A percentile compares a stretch with the other conserved stretches of the same genome.
phyloP scores from a whole-genome alignment of 2,797 vertebrate genomes.

The Morus bassanus region DNA sequence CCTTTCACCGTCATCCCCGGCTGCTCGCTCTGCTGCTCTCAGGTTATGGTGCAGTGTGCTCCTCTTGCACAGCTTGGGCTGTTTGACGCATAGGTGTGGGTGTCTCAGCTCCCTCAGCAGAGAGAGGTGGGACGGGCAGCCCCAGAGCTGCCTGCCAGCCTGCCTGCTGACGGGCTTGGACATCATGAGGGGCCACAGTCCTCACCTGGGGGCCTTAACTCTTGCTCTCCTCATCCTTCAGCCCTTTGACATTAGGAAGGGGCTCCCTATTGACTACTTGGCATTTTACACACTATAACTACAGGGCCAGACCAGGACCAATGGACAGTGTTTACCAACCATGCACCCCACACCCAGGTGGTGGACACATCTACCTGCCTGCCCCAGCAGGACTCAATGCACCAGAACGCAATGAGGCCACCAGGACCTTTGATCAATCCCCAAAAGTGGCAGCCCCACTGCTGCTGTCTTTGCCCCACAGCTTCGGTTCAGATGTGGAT shows the following conservation, averaged over 20 bases:
- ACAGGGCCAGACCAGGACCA: neutral
- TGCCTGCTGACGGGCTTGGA: neutral
- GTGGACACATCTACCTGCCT: neutral
- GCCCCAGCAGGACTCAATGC: neutral
- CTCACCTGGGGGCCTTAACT: neutral
- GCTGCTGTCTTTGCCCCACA: neutral
- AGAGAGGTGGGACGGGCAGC: neutral
- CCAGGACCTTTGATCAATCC: neutral
- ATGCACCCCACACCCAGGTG: neutral
- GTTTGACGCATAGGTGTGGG: fast-evolving
- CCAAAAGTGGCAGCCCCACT: neutral
- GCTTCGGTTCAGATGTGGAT: neutral
- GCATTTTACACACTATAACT: neutral
- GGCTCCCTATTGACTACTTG: neutral
- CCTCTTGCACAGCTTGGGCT: neutral
- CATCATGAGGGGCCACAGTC: neutral
- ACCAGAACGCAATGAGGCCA: neutral
- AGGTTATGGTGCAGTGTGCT: fast-evolving
- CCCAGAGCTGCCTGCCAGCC: neutral
- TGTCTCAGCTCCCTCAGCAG: neutral
- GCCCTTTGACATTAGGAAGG: neutral
- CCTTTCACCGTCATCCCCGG: neutral
- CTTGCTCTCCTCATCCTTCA: neutral
- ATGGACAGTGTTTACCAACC: neutral
- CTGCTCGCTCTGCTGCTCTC: neutral